Base-by-base conservation (phyloP, 2,797 vertebrate genomes). In the Rhinatrema bivittatum region DNA sequence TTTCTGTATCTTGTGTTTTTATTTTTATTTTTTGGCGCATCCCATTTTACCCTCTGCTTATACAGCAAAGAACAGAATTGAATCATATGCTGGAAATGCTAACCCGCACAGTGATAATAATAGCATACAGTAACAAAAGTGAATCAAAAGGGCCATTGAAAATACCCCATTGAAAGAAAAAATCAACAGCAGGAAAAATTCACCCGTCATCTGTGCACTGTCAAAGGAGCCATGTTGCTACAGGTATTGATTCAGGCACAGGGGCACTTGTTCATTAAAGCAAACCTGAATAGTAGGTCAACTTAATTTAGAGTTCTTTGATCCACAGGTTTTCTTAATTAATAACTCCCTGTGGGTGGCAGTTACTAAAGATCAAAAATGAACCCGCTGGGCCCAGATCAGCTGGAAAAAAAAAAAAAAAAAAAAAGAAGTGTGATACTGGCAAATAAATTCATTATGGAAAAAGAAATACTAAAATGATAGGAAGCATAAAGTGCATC, bases 311-410 rank as follows among this genome's bases (percentile, higher is more conserved):
- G 10, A 34, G 23, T 19, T 37, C 52, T 60, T 51, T 46, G 42
- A 68, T 56, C 65, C 77, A 78, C 61, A 74, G 38, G 62, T 72
- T 62, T 45, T 16, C 28, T 44, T 57, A 66, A 78, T 72, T 65
- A 70, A 39, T 65, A 62, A 20, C 59, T 56, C 50, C 43, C 58
- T 36, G 17, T 10, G 30, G 46, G 51, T 69, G 34, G 58, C 39
- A 30, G 56, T 63, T 55, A 36, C 37, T 22, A 20, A 62, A 49
- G 40, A 68, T 47, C 25, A 30, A 62, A 69, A 70, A 46, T 27
- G 17, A 56, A 36, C 4, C 7, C 2, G 25, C 23, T 44, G 33
- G 2, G 14, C 29, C 36, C 5, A 11, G 25, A 62, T 54, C 51
- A 68, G 50, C 53, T 50, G 60, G 28, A 53, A 55, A 49, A 54